Evolutionary conservation across 1,140 invertebrate genomes (phyloP).

Genomic region (Drosophila rhopaloa): DNA sequence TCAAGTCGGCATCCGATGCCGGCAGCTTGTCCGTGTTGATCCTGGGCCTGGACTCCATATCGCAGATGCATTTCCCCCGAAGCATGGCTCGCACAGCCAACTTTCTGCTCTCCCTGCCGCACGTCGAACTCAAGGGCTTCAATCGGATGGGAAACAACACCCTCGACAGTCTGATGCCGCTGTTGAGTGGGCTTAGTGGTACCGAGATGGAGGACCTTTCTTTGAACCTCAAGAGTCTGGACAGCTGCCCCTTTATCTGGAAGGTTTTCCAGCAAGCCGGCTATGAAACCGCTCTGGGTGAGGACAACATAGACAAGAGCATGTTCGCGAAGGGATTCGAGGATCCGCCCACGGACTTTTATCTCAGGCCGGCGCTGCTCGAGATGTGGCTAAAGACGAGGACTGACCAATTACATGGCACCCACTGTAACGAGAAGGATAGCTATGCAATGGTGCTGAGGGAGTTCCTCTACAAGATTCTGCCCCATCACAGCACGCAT

Average conservation of each 20-base stretch:
- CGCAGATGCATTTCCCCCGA: conserved; percentile 75
- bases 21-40: conserved; percentile 36
- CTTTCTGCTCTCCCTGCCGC: conserved; percentile 33
- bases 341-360: conserved; percentile 92
- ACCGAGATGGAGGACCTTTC: conserved; percentile 84
- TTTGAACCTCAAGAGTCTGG: conserved; percentile 82
- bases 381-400: conserved; percentile 85
- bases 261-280: conserved; percentile 88
- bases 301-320: conserved; percentile 90
- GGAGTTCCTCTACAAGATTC: conserved; percentile 85
- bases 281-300: conserved; percentile 90
- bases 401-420: conserved; percentile 36
- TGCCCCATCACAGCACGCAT: conserved; percentile 84
- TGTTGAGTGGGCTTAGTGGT: conserved; percentile 88
- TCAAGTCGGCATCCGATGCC: background rate
- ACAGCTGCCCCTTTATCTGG: conserved; percentile 91
- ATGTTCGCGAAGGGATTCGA: conserved; percentile 92
- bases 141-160: conserved; percentile 84
- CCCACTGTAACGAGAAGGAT: conserved; percentile 86
- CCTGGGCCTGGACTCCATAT: conserved; percentile 38
- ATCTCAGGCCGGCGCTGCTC: conserved; percentile 89
- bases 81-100: conserved; percentile 39
- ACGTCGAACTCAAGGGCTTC: conserved; percentile 44
- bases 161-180: conserved; percentile 89
- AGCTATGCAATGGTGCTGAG: conserved; percentile 85